These are phyloP conservation scores for Boleophthalmus pectinirostris DNA, from an alignment of 2,113 vertebrate species.

Conservation along the genomic window DNA sequence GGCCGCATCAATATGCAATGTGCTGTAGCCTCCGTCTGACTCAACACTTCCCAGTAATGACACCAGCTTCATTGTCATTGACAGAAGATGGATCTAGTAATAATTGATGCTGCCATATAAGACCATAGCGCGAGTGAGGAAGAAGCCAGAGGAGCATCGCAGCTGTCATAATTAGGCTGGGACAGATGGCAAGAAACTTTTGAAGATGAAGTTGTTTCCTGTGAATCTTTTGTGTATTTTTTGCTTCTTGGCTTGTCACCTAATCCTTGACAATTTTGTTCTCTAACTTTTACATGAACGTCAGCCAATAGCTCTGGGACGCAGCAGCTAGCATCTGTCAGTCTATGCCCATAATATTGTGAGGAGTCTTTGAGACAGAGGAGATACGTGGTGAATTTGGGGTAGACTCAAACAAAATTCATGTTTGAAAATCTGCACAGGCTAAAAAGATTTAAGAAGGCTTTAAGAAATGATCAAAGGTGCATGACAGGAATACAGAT, in stretches of 20 bases:
- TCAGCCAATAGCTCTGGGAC: slow-evolving; percentile 8
- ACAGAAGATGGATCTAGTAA: slow-evolving; percentile 33
- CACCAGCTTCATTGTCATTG: slow-evolving; percentile 44
- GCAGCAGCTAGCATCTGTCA: slow-evolving; percentile 30
- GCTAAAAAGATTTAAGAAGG: slow-evolving; percentile 9
- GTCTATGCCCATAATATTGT: slow-evolving; percentile 12
- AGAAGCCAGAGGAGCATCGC: slow-evolving; percentile 26
- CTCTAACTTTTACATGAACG: slow-evolving; percentile 32
- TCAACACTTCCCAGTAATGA: slow-evolving; percentile 20
- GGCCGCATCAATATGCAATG: slow-evolving; percentile 32
- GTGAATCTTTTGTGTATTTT: slow-evolving; percentile 18
- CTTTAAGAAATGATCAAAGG: background rate
- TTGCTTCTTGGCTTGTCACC: slow-evolving; percentile 30
- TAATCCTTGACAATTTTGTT: slow-evolving; percentile 14
- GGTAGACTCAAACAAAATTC: slow-evolving; percentile 32
- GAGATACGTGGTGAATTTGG: slow-evolving; percentile 25
- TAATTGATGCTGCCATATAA: slow-evolving; percentile 63
- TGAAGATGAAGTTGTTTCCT: slow-evolving; percentile 40
- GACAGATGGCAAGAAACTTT: slow-evolving; percentile 60
- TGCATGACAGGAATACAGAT: slow-evolving; percentile 4
- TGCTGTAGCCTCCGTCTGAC: slow-evolving; percentile 19
- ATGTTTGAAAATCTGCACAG: slow-evolving; percentile 5
- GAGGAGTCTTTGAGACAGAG: slow-evolving; percentile 4
- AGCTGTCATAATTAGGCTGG: slow-evolving; percentile 57
- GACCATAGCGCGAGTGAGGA: slow-evolving; percentile 46